Conservation (phyloP, 2,797 vertebrate genomes). For the Chrosomus eos region DNA sequence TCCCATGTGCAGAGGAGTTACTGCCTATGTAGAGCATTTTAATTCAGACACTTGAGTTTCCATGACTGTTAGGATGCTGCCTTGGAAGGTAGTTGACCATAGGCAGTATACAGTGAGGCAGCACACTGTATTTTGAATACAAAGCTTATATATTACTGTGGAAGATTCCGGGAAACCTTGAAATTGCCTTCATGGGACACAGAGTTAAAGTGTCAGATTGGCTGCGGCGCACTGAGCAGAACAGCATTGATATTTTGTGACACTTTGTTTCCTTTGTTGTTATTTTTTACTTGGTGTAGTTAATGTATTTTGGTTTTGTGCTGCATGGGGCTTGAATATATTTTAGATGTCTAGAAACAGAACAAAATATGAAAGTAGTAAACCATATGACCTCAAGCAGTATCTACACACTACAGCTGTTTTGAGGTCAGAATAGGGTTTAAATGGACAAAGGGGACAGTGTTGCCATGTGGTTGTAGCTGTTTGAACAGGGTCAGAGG, state of each 20-base stretch:
- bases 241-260: constrained; percentile 17
- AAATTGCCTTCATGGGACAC: constrained; percentile 27
- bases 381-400: constrained; percentile 1
- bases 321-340: not conserved
- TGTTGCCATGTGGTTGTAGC: not conserved
- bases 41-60: not conserved
- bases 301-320: not conserved
- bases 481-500: constrained; percentile 39
- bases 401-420: constrained; percentile 15
- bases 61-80: not conserved
- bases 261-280: constrained; percentile 9
- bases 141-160: not conserved
- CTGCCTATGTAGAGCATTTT: not conserved
- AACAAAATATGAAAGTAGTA: not conserved
- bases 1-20: not conserved
- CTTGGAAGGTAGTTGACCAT: not conserved
- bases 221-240: not conserved
- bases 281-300: not conserved
- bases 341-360: not conserved
- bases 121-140: not conserved
- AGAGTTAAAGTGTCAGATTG: constrained; percentile 12
- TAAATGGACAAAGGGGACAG: not conserved
- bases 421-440: constrained; percentile 10
- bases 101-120: not conserved
- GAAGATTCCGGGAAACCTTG: constrained; percentile 12